A percentile compares a stretch with the other conserved stretches of the same genome.
Evolutionary conservation across 2,797 vertebrate species (phyloP).

Genomic region (Cynodonichthys magdalenae): DNA sequence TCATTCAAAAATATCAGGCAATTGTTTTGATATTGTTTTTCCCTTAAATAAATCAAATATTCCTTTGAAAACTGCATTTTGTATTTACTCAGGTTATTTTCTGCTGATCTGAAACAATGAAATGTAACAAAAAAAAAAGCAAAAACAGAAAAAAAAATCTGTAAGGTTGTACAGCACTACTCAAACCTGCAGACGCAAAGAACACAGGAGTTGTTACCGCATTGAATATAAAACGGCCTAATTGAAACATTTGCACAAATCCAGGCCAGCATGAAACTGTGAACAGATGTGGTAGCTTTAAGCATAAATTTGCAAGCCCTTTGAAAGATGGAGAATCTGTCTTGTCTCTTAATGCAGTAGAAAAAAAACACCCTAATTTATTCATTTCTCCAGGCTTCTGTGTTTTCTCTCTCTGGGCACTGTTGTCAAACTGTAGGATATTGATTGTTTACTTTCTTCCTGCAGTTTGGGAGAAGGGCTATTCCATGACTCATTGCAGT

Average conservation of each 20-base stretch:
- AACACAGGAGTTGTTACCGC: slow-evolving; percentile 33
- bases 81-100: too few species aligned
- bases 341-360: slow-evolving; percentile 43
- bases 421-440: slow-evolving; percentile 61
- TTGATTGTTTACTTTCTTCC: slow-evolving; percentile 66
- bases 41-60: too few species aligned
- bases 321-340: slow-evolving; percentile 50
- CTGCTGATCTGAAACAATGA: too few species aligned
- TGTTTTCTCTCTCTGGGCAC: slow-evolving; percentile 65
- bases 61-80: too few species aligned
- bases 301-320: slow-evolving; percentile 59
- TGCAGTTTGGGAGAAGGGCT: slow-evolving; percentile 41
- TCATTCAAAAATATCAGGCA: too few species aligned
- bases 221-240: slow-evolving; percentile 48
- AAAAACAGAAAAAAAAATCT: too few species aligned
- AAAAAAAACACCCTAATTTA: slow-evolving; percentile 62
- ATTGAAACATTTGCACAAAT: slow-evolving; percentile 65
- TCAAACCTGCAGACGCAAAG: slow-evolving; percentile 26
- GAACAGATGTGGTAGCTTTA: slow-evolving; percentile 50
- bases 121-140: too few species aligned
- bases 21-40: too few species aligned
- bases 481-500: slow-evolving; percentile 56
- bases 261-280: slow-evolving; percentile 33
- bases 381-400: slow-evolving; percentile 60
- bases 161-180: slow-evolving; percentile 13